Conservation (phyloP, 53 echinoderm and acorn worm species). For the Apostichopus leukothele region DNA sequence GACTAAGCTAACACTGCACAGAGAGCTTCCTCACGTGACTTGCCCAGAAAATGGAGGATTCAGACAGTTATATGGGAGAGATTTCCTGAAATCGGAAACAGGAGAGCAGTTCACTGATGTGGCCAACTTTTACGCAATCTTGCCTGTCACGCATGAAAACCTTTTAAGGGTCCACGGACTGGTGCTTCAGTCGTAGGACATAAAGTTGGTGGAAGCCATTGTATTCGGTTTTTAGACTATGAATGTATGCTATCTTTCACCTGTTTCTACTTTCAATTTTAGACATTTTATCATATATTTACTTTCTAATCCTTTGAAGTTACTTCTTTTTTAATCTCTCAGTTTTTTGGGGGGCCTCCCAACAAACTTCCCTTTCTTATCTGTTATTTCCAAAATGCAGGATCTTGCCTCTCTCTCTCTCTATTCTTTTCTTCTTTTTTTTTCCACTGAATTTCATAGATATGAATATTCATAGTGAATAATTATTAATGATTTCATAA, state of each 20-base stretch:
- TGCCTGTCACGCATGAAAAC: conserved; percentile 41
- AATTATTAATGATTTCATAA: too few relatives aligned
- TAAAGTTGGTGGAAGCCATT: conserved; percentile 38
- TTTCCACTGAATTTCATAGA: neutral
- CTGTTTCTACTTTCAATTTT: conserved; percentile 38
- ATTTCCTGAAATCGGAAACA: neutral
- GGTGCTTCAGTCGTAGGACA: conserved; percentile 21
- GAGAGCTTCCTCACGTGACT: neutral
- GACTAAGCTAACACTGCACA: neutral
- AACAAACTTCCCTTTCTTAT: neutral
- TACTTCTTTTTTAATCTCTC: too few relatives aligned
- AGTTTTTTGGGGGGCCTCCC: neutral
- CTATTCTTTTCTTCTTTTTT: neutral
- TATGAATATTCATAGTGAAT: too few relatives aligned
- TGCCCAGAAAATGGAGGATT: neutral
- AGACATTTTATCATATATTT: conserved; percentile 10
- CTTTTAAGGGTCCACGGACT: conserved; percentile 1
- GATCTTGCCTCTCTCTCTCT: neutral
- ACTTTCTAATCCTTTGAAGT: neutral
- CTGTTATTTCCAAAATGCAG: conserved; percentile 24
- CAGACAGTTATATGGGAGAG: neutral
- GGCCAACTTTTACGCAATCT: conserved; percentile 43
- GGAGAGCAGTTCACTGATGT: conserved; percentile 21
- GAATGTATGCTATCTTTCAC: conserved; percentile 45
- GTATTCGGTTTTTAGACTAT: conserved; percentile 34